Base-by-base conservation (phyloP, 2,113 vertebrate genomes). In the Myocastor coypus region DNA sequence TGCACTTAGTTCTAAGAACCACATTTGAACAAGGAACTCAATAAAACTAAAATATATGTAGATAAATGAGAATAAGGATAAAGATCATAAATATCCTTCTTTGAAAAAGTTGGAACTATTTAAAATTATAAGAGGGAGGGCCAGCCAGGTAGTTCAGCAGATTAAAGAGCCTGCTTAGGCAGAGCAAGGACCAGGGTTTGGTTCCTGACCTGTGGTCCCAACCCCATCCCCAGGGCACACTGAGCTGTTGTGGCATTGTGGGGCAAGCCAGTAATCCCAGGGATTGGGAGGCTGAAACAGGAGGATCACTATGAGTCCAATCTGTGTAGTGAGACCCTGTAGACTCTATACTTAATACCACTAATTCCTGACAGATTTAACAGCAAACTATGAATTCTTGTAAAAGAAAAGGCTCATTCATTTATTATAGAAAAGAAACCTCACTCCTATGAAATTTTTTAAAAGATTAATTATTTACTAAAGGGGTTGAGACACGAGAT, bases 331-430 rank as follows among this genome's bases (percentile, higher is more conserved):
- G 16, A 57, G 55, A 17, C 55, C 52, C 12, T 52, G 52, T 52
- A 52, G 52, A 52, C 52, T 16, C 55, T 57, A 16, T 57, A 57
- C 55, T 57, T 57, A 57, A 16, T 17, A 57, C 14, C 55, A n/a
- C 19, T 83, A 77, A 90, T 42, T 68, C 19, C 34, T 61, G 81
- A 52, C 5, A 69, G 42, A 20, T 20, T 19, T 66, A 78, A 83
- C 2, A 30, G 46, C 11, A 14, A 66, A 92, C 77, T 50, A 16
- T n/a, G 30, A 94, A 86, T 81, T 66, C 61, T 83, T 52, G 3
- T 89, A 34, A 86, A 89, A 81, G 46, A 87, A 96, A 94, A 68
- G 14, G 20, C 26, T 78, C 80, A 64, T 30, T 92, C 52, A 92
- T 26, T 69, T n/a, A n/a, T 85, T 92, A 42, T 32, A 69, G 85